Evolutionary conservation across 2,888 invertebrate species (phyloP).

Genomic region (Drosophila greeni): DNA sequence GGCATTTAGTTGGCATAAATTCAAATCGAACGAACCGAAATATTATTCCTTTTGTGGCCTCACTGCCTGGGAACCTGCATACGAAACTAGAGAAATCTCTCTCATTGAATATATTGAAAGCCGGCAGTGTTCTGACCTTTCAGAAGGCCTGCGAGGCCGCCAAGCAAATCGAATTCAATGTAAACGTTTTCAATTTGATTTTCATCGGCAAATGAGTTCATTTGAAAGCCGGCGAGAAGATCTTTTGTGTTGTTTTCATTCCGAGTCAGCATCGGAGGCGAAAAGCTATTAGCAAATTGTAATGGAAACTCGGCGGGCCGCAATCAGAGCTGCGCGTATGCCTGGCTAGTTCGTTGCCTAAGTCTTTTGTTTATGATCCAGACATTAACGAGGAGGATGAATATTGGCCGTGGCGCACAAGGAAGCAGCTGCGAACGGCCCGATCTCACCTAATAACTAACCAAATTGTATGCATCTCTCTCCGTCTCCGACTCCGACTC

Average conservation of each 20-base stretch:
- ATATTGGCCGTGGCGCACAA: background rate
- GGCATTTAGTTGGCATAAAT: constrained; percentile 51
- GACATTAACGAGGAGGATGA: constrained; percentile 36
- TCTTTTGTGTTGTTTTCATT: constrained; percentile 12
- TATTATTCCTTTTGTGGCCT: constrained; percentile 32
- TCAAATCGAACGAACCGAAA: constrained; percentile 43
- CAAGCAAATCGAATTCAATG: constrained; percentile 22
- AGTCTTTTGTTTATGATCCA: constrained; percentile 47
- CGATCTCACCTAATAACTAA: constrained; percentile 47
- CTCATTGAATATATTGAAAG: constrained; percentile 24
- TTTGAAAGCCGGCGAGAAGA: constrained; percentile 6
- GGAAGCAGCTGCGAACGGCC: constrained; percentile 28
- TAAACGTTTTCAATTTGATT: constrained; percentile 37
- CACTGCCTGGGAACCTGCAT: constrained; percentile 42
- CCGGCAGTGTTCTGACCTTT: constrained; percentile 27
- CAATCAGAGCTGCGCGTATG: constrained; percentile 17
- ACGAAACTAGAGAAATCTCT: constrained; percentile 44
- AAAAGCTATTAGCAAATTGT: constrained; percentile 42
- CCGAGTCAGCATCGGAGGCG: constrained; percentile 8
- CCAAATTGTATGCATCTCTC: constrained; percentile 22
- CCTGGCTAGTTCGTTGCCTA: constrained; percentile 37
- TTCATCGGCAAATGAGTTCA: constrained; percentile 34
- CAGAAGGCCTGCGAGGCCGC: constrained; percentile 14
- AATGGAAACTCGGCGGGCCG: constrained; percentile 43
- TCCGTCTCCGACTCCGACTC: background rate